Percentiles rank a stretch among this genome's conserved stretches.
Evolutionary conservation across 2,113 vertebrate species (phyloP).

Genomic region (Kryptolebias marmoratus): DNA sequence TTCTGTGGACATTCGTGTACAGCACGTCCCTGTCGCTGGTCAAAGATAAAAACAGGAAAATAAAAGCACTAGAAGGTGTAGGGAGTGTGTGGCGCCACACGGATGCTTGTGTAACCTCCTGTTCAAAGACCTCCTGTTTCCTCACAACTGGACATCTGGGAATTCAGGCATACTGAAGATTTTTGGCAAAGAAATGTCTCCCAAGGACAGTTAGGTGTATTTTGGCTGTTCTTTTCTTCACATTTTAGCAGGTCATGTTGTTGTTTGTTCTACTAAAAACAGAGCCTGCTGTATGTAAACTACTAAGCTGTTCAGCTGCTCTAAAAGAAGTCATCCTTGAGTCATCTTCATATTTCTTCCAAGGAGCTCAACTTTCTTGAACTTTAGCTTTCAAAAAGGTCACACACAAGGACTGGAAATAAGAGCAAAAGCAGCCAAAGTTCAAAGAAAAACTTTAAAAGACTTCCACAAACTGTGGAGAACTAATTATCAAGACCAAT

Average conservation of each 20-base stretch:
- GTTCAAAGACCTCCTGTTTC: slow-evolving; percentile 66
- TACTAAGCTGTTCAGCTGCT: too few relatives aligned
- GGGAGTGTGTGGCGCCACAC: slow-evolving; percentile 57
- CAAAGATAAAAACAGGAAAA: slow-evolving; percentile 79
- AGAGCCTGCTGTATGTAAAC: not conserved
- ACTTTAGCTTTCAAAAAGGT: too few relatives aligned
- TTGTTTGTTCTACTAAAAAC: not conserved
- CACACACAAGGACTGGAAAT: too few relatives aligned
- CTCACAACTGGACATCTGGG: slow-evolving; percentile 44
- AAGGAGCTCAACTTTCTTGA: too few relatives aligned
- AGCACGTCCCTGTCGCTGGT: slow-evolving; percentile 64
- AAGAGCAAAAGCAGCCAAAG: too few relatives aligned
- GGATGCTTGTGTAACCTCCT: slow-evolving; percentile 72
- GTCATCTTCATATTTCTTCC: too few relatives aligned
- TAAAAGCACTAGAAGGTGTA: slow-evolving; percentile 72
- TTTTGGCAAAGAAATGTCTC: not conserved
- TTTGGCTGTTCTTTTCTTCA: not conserved
- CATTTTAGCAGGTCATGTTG: not conserved
- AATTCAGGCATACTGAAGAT: slow-evolving; percentile 23
- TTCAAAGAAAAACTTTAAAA: too few relatives aligned
- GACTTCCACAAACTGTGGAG: too few relatives aligned
- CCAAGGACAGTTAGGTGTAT: not conserved
- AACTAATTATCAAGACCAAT: too few relatives aligned
- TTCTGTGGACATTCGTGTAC: slow-evolving; percentile 51
- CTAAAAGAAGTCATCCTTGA: not conserved